Conservation (phyloP, 2,888 invertebrate genomes). For the Muscina levida region DNA sequence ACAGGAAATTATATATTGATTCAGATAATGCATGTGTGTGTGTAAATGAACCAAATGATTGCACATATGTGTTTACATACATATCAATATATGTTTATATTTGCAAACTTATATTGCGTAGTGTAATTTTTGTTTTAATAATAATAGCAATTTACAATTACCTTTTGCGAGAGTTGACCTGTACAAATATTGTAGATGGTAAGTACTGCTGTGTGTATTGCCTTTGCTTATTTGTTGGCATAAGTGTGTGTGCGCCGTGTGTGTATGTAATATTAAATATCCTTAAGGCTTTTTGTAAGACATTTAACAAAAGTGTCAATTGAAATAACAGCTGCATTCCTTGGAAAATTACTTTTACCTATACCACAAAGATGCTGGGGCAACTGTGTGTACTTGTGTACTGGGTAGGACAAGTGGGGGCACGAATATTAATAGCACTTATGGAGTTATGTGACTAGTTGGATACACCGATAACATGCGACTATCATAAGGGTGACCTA, state of each 20-base stretch:
- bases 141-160: slow-evolving; percentile 57
- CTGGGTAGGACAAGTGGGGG: neutral
- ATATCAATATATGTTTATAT: slow-evolving; percentile 42
- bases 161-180: slow-evolving; percentile 54
- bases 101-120: neutral
- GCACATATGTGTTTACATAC: slow-evolving; percentile 44
- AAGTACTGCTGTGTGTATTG: no score
- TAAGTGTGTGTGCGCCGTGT: slow-evolving; percentile 2
- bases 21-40: no score
- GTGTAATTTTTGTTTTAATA: slow-evolving; percentile 37
- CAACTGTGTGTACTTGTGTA: neutral
- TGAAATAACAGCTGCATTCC: slow-evolving; percentile 48
- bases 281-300: slow-evolving; percentile 62
- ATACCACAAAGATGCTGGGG: slow-evolving; percentile 3
- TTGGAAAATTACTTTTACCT: slow-evolving; percentile 34
- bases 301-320: slow-evolving; percentile 65
- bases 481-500: no score
- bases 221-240: no score
- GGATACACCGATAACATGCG: no score
- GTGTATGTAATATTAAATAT: slow-evolving; percentile 55
- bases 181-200: no score
- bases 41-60: no score
- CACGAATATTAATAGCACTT: neutral
- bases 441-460: no score
- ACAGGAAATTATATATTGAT: slow-evolving; percentile 54